phyloP scores from a whole-genome alignment of 2,888 invertebrate genomes.

The Epiblema foenella region DNA sequence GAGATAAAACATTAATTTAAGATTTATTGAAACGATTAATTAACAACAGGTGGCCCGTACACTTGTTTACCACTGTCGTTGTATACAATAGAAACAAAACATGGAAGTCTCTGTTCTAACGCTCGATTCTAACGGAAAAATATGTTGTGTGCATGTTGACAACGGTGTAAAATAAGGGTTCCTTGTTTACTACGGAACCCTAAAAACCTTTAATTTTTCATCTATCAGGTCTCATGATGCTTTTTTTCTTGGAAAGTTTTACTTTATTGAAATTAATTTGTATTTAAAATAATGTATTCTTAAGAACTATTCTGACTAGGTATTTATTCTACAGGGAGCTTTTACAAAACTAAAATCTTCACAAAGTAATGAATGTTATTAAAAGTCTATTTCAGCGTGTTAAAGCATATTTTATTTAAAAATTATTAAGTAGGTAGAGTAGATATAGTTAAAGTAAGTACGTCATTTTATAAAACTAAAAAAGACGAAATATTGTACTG shows the following conservation, averaged over 20 bases:
- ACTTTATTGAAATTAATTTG: background rate
- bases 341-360: slow-evolving; percentile 8
- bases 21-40: no score
- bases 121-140: background rate
- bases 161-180: no score
- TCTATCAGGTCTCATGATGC: no score
- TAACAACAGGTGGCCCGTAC: no score
- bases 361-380: background rate
- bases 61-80: no score
- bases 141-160: background rate
- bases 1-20: no score
- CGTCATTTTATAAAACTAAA: slow-evolving; percentile 15
- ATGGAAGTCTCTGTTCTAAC: no score
- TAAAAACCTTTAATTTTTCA: no score
- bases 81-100: no score
- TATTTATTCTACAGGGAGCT: slow-evolving; percentile 49
- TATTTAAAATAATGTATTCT: background rate
- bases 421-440: slow-evolving; percentile 3
- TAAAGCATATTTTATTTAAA: slow-evolving; percentile 22
- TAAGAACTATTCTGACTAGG: slow-evolving; percentile 36
- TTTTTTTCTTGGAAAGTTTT: background rate
- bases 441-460: slow-evolving; percentile 11
- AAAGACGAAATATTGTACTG: slow-evolving; percentile 21
- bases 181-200: no score
- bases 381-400: slow-evolving; percentile 7